Evolutionary conservation across 2,888 invertebrate species (phyloP), one percentile per base, ranked within the genome.

Genomic region (Hydraecia micacea): DNA sequence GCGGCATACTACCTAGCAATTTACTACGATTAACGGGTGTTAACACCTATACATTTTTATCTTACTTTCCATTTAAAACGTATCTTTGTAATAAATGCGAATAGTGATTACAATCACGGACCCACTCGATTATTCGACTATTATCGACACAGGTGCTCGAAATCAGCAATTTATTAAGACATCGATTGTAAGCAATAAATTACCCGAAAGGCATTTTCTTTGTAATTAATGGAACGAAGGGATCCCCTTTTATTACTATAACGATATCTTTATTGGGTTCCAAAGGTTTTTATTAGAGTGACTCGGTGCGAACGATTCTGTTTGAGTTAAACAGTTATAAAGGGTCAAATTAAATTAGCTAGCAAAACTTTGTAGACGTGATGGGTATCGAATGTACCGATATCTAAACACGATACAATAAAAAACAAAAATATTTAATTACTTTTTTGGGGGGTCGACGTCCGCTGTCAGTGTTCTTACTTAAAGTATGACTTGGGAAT

Each of bases 191-290:
- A 77, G 87, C 92, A 87, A 93, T 95, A 94, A 95, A 95, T 95
- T 94, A 91, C 90, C 90, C 89, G 87, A 91, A 91, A 93, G 91
- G 91, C 93, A 93, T 93, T 94, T 94, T 92, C 92, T 91, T 87
- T 83, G 92, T 92, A 94, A 95, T 94, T 94, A 95, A 94, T 94
- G 92, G 91, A 86, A 86, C 90, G 86, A 86, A 91, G 90, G 91
- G 90, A 91, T 91, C 91, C 91, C 88, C 90, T 93, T 95, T 94
- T 94, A 94, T 94, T 94, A 92, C 93, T 91, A 90, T 92, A 93
- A 94, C 91, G 93, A 94, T 93, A 93, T 93, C 93, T 95, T 94
- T 93, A 95, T 95, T 93, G 92, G 91, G 91, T 92, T 94, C 92
- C 91, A 88, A 91, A 92, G 91, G 91, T 91, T 93, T 85, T 91